A percentile compares a stretch with the other conserved stretches of the same genome.
Conservation (phyloP, 1,140 invertebrate species). For the Radopholus similis region DNA sequence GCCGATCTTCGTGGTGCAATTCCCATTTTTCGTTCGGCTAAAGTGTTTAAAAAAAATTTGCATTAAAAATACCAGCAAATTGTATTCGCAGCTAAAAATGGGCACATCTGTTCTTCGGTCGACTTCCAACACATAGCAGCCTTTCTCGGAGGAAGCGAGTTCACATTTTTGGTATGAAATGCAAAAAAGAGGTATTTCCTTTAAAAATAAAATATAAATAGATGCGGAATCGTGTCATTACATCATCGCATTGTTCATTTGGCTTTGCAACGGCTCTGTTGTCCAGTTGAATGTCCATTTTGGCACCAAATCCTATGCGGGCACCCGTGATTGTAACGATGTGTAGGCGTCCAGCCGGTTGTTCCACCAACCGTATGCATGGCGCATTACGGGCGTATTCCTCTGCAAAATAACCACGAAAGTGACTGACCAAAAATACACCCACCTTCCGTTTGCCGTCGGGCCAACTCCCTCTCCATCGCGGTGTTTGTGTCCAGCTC, state of each 20-base stretch:
- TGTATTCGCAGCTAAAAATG: too few relatives aligned
- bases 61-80: too few relatives aligned
- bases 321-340: conserved; percentile 18
- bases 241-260: background rate
- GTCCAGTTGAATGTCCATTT: conserved; percentile 8
- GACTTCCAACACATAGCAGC: too few relatives aligned
- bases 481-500: background rate
- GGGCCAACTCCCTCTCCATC: background rate
- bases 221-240: too few relatives aligned
- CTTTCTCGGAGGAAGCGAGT: too few relatives aligned
- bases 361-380: conserved; percentile 15
- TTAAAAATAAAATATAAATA: too few relatives aligned
- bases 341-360: background rate
- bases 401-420: background rate
- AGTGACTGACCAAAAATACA: background rate
- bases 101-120: background rate
- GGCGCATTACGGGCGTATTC: conserved; percentile 1
- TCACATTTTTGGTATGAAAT: too few relatives aligned
- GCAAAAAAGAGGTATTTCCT: too few relatives aligned
- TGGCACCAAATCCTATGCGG: conserved; percentile 2
- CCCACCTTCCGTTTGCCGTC: background rate
- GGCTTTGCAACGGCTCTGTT: background rate
- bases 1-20: background rate
- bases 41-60: too few relatives aligned
- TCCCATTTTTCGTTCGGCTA: too few relatives aligned